Evolutionary conservation across 1,140 invertebrate species (phyloP), one percentile per base, ranked within the genome.

Genomic region (Drosophila erecta): DNA sequence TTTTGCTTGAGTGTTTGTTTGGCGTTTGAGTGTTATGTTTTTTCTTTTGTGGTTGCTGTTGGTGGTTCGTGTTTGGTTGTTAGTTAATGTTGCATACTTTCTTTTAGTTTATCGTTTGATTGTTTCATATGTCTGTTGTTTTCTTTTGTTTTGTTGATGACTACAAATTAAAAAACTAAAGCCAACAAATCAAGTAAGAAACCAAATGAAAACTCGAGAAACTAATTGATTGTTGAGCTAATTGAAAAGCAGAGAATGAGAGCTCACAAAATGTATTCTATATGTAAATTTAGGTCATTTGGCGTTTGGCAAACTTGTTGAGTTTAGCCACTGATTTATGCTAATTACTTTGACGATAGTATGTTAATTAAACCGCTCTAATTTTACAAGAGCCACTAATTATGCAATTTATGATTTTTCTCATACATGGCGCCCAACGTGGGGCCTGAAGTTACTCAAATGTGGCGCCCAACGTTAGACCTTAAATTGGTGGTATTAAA

Each of bases 71-170:
- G 80, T 75, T 73, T 84, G 64, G 85, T 90, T 89, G 80, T 89
- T 89, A 89, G 84, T 90, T 71, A 87, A 89, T 89, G 84, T 89
- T 64, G 84, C 84, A 89, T 84, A 89, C 84, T 90, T 89, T 89
- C 85, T 89, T 89, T 87, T 87, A n/a, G 57, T 89, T 87, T 87
- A 87, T 84, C 54, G 60, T 80, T 84, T 64, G 62, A 73, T 80
- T 84, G 78, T 58, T 89, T 87, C 73, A 73, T 81, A 73, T 83
- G 75, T 72, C 70, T 86, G 64, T 76, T 72, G 38, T 83, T 74
- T 67, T 61, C 43, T 47, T 73, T 65, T 60, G 30, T 64, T 80
- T 65, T 59, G 17, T 54, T 76, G 55, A 80, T 85, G 79, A 67
- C 84, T 87, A 87, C 84, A 87, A 90, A 84, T 80, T 7, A 87